These are phyloP conservation scores for Andrena haemorrhoa DNA, from an alignment of 2,888 invertebrate species.

Conservation along the genomic window DNA sequence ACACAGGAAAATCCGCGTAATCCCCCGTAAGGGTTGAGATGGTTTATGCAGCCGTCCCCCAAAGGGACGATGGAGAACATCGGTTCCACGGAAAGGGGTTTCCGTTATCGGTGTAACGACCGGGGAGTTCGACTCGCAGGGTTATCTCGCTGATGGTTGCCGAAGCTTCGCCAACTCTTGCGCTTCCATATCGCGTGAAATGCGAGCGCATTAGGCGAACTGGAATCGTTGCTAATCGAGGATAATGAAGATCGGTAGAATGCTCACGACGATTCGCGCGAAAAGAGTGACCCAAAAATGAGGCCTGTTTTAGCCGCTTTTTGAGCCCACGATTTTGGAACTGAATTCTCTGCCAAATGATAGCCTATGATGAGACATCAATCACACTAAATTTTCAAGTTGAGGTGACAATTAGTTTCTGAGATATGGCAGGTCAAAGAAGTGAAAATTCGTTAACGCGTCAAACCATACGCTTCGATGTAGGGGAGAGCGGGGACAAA, in stretches of 20 bases:
- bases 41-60: slow-evolving; percentile 70
- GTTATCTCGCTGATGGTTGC: slow-evolving; percentile 72
- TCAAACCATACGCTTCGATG: too few relatives aligned
- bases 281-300: too few relatives aligned
- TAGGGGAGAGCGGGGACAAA: too few relatives aligned
- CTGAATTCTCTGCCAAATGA: too few relatives aligned
- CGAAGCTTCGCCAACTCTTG: slow-evolving; percentile 37
- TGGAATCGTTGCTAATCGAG: slow-evolving; percentile 16
- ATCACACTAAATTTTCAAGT: too few relatives aligned
- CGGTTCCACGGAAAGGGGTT: slow-evolving; percentile 72
- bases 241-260: slow-evolving; percentile 35
- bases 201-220: slow-evolving; percentile 27
- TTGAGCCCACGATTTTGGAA: too few relatives aligned
- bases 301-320: too few relatives aligned
- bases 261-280: neutral
- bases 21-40: slow-evolving; percentile 73
- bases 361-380: too few relatives aligned
- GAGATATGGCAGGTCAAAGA: too few relatives aligned
- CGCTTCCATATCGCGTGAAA: slow-evolving; percentile 38
- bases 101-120: slow-evolving; percentile 76
- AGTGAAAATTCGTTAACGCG: too few relatives aligned
- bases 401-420: too few relatives aligned
- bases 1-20: slow-evolving; percentile 70
- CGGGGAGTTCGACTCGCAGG: slow-evolving; percentile 65
- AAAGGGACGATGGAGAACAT: slow-evolving; percentile 65